A percentile compares a stretch with the other conserved stretches of the same genome.
Conservation (phyloP, 1,140 invertebrate genomes). For the Eriocheir sinensis region DNA sequence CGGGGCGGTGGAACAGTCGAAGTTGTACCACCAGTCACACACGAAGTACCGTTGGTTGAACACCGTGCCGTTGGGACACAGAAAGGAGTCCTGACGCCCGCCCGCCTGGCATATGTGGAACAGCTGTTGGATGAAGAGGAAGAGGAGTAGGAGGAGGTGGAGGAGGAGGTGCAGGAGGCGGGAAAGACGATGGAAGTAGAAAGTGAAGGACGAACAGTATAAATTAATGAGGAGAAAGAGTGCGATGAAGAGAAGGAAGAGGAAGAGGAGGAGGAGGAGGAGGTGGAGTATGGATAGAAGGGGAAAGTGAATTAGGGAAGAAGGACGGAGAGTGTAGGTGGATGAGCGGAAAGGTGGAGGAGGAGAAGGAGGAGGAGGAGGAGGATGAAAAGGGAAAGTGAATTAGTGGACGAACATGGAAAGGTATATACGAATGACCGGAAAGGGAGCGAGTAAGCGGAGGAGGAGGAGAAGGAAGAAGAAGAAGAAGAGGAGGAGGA, state of each 20-base stretch:
- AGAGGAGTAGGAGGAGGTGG: background rate
- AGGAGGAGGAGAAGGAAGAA: too few species aligned
- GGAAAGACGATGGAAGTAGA: too few species aligned
- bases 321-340: background rate
- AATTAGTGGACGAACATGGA: too few species aligned
- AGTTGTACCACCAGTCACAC: conserved; percentile 12
- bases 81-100: background rate
- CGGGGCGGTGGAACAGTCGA: background rate
- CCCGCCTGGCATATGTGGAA: background rate
- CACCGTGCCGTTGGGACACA: conserved; percentile 8
- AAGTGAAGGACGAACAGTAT: too few species aligned
- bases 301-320: background rate
- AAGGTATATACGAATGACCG: too few species aligned
- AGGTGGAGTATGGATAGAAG: background rate
- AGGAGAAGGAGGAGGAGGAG: background rate
- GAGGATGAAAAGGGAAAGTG: background rate
- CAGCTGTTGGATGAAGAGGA: background rate
- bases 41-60: conserved; percentile 23
- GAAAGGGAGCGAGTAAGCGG: too few species aligned
- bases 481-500: too few species aligned
- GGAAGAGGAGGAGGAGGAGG: background rate
- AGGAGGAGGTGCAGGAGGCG: background rate
- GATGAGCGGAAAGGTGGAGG: background rate
- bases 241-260: background rate
- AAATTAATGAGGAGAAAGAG: background rate